Evolutionary conservation across 2,888 invertebrate species (phyloP), one percentile per base, ranked within the genome.

Genomic region (Xestia c-nigrum): DNA sequence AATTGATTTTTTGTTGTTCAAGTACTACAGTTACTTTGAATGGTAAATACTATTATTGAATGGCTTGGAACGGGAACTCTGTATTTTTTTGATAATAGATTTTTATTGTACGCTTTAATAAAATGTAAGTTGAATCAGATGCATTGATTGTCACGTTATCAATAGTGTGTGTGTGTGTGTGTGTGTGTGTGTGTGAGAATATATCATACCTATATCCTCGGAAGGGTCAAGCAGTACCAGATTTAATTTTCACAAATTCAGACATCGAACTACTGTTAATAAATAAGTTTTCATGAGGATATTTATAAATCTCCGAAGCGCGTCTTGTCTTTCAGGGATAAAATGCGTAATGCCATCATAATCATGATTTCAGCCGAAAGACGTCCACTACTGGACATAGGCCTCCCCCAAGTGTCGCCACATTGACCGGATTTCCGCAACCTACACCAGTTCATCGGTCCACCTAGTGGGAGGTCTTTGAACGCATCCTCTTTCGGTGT

Each of bases 1-100:
- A 83, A 85, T 84, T 64, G 72, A 72, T 78, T 85, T 72, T 71
- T 70, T 55, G 16, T 78, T 38, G 40, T 80, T 50, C 9, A 38
- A n/a, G n/a, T 74, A 38, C 43, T 61, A 71, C 16, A 43, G 50
- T 76, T 50, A 57, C 43, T 55, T 43, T n/a, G 14, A 74, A 61
- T 55, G 40, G 57, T 43, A 57, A 24, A 59, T 61, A 24, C 5
- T 9, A 47, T 68, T 50, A 55, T 10, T 63, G 38, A 24, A 40
- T 21, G 31, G 19, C 1, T 5, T 12, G 5, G 21, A 24, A 47
- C 12, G n/a, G 16, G 67, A 81, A 55, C 31, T 21, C 47, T 40
- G 31, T 16, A 12, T 50, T 50, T 55, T n/a, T 72, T 40, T 0
- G 5, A 12, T 31, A 19, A 0, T 43, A 24, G 21, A 43, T 31